Evolutionary conservation across 2,797 vertebrate species (phyloP).

Genomic region (Notolepis coatsorum): DNA sequence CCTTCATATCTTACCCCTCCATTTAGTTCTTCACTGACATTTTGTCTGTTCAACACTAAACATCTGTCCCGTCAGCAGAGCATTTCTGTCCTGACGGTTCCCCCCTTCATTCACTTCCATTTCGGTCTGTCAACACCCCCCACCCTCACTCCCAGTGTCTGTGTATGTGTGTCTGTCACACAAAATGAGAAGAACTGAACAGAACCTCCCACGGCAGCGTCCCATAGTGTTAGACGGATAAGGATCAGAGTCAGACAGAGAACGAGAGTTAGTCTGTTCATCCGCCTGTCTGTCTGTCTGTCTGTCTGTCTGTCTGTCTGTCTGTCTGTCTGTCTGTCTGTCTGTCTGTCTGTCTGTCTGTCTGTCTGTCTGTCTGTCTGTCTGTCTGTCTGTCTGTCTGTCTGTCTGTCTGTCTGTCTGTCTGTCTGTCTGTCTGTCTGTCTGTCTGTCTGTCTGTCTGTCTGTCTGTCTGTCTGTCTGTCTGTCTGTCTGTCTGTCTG

Average conservation of each 20-base stretch:
- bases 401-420: no score
- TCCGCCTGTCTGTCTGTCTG: conserved; percentile 45
- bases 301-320: conserved; percentile 42
- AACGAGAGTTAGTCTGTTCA: conserved; percentile 51
- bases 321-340: background rate
- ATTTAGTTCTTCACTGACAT: conserved; percentile 42
- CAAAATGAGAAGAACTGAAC: conserved; percentile 47
- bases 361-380: conserved; percentile 43
- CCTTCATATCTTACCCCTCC: no score
- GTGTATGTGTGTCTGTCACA: conserved; percentile 40
- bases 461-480: background rate
- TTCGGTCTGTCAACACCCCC: conserved; percentile 34
- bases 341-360: no score
- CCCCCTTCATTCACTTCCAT: conserved; percentile 38
- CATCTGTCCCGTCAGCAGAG: conserved; percentile 19
- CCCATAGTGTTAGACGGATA: conserved; percentile 40
- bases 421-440: conserved; percentile 53
- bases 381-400: conserved; percentile 37
- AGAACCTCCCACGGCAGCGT: conserved; percentile 23
- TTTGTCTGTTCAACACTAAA: conserved; percentile 29
- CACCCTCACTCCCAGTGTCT: conserved; percentile 35
- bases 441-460: conserved; percentile 42
- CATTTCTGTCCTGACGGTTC: conserved; percentile 2
- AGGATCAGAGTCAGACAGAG: conserved; percentile 49
- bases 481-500: no score